Evolutionary conservation across 2,888 invertebrate species (phyloP), one percentile per base, ranked within the genome.

Genomic region (Sarcophaga caerulescens): DNA sequence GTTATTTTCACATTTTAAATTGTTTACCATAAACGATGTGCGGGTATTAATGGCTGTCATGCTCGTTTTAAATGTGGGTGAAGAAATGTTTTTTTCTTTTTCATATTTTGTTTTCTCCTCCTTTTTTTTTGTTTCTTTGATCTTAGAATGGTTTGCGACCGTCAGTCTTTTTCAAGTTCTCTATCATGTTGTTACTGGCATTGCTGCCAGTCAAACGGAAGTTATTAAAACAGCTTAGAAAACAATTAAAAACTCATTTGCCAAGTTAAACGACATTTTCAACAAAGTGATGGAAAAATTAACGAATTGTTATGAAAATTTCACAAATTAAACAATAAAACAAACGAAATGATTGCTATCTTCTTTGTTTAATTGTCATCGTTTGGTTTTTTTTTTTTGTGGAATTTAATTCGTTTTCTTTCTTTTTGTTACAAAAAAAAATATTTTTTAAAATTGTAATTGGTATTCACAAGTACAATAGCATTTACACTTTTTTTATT

Each of bases 221-320:
- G 81, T 71, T 78, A 84, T 84, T 82, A 84, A 65, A 23, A 59
- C 79, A 83, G 85, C 82, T 87, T 87, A 80, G 85, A 85, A 85
- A 87, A 82, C 84, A 84, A 85, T 88, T 88, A 88, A 87, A 88
- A 88, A 79, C 65, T 60, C 85, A 88, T 88, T 88, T 88, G 80
- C 65, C 80, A 83, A 73, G 62, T 86, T 86, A 80, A 74, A 52
- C 57, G 57, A 21, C 25, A 81, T 57, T 59, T 75, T 60, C 19
- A 52, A 21, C 12, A n/a, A 44, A 14, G 76, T 45, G 81, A 75
- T 23, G 21, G 57, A 69, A 78, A 79, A 19, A 19, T 10, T 17
- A 68, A 71, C 23, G 65, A 68, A 70, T 76, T 66, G 19, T 69
- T 69, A 6, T 19, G 62, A 21, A 71, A 71, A 82, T 71, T 76